Conservation (phyloP, 1,140 invertebrate species). For the Aporrectodea caliginosa region DNA sequence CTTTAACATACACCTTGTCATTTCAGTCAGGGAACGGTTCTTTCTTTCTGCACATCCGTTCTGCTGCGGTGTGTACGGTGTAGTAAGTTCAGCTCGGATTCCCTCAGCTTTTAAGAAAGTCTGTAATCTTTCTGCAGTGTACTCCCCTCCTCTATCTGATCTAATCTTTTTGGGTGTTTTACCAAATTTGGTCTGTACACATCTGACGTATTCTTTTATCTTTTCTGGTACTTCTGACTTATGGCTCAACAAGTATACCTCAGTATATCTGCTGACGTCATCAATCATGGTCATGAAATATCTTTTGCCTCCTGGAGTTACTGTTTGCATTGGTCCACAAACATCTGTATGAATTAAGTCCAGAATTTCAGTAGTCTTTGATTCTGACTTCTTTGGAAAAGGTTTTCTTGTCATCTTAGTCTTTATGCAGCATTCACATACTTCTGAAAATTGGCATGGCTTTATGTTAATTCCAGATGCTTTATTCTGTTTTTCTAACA, state of each 20-base stretch:
- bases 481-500: not conserved
- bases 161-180: not conserved
- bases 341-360: slow-evolving; percentile 54
- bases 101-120: slow-evolving; percentile 46
- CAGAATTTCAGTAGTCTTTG: slow-evolving; percentile 36
- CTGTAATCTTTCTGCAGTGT: slow-evolving; percentile 35
- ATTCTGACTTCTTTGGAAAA: slow-evolving; percentile 25
- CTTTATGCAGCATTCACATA: slow-evolving; percentile 30
- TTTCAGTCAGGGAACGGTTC: slow-evolving; percentile 53
- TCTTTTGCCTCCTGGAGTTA: slow-evolving; percentile 43
- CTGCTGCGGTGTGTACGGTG: slow-evolving; percentile 56
- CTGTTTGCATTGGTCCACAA: slow-evolving; percentile 52
- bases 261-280: slow-evolving; percentile 52
- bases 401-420: slow-evolving; percentile 32
- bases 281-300: slow-evolving; percentile 57
- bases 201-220: slow-evolving; percentile 30
- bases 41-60: slow-evolving; percentile 59
- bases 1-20: slow-evolving; percentile 54
- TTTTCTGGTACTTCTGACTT: slow-evolving; percentile 45
- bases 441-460: slow-evolving; percentile 1
- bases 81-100: slow-evolving; percentile 56
- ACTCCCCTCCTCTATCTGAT: slow-evolving; percentile 27
- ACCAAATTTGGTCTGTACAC: slow-evolving; percentile 34
- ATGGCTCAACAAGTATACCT: slow-evolving; percentile 51
- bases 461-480: not conserved